Percentiles rank a stretch among this genome's conserved stretches.
Conservation (phyloP, 2,888 invertebrate genomes). For the Hydropsyche betteni region DNA sequence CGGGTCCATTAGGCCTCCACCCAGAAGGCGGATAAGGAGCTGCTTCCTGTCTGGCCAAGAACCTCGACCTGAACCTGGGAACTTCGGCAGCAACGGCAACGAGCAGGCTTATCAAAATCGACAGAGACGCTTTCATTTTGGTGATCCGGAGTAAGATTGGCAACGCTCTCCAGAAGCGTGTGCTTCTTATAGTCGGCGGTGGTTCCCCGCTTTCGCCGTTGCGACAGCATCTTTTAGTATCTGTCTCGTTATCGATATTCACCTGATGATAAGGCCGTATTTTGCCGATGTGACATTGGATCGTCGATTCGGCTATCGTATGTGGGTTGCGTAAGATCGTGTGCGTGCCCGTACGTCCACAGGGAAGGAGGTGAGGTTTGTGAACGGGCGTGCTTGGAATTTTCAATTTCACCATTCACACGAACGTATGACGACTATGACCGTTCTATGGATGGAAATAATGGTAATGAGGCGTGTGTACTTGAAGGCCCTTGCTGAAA, state of each 20-base stretch:
- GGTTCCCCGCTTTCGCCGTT: constrained; percentile 36
- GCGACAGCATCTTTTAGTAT: constrained; percentile 38
- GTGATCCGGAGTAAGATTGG: constrained; percentile 17
- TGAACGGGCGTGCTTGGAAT: neutral
- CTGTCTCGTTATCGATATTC: constrained; percentile 46
- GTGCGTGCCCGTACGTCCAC: neutral
- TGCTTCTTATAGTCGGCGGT: constrained; percentile 43
- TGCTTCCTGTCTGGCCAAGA: constrained; percentile 45
- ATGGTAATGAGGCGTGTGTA: neutral
- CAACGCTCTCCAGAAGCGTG: constrained; percentile 17
- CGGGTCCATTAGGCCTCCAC: constrained; percentile 61
- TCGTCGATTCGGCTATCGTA: constrained; percentile 34
- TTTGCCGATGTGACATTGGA: constrained; percentile 41
- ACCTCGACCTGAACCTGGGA: constrained; percentile 30
- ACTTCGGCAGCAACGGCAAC: constrained; percentile 34
- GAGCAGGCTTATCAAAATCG: constrained; percentile 3
- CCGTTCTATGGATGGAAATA: neutral
- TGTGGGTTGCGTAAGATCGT: constrained; percentile 38
- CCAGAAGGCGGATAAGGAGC: constrained; percentile 58
- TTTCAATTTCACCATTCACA: neutral
- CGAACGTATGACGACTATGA: neutral
- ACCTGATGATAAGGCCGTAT: constrained; percentile 45
- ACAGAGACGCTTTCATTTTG: constrained; percentile 23
- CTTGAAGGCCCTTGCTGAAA: neutral
- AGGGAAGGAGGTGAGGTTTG: constrained; percentile 33